Evolutionary conservation across 37 sponge, comb jelly and placozoan genomes (phyloP).

Genomic region (Bolinopsis microptera): DNA sequence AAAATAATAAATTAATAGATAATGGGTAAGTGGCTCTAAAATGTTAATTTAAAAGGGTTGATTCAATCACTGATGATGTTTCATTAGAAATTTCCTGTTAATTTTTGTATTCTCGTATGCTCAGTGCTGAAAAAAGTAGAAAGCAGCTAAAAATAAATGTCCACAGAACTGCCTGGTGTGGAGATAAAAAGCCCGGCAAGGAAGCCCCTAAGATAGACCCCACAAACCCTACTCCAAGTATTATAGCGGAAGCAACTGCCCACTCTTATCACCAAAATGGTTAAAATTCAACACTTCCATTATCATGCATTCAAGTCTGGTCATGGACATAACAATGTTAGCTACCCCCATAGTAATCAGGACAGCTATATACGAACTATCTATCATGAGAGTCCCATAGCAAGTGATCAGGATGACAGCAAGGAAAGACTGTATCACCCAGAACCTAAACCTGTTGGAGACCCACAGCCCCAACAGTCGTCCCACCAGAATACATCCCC

Average conservation of each 20-base stretch:
- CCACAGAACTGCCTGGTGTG: background rate
- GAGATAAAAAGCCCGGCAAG: background rate
- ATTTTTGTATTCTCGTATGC: background rate
- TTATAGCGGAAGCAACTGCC: background rate
- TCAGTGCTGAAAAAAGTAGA: background rate
- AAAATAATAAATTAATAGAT: no score
- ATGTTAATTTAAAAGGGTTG: no score
- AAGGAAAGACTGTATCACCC: background rate
- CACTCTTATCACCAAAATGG: background rate
- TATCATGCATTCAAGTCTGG: background rate
- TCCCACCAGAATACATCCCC: background rate
- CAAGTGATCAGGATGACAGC: background rate
- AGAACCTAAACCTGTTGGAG: background rate
- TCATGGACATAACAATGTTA: background rate
- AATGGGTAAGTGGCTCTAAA: no score
- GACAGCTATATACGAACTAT: background rate
- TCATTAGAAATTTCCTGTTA: no score
- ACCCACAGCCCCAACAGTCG: background rate
- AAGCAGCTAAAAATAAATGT: background rate
- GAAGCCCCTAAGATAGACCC: background rate
- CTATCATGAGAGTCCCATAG: background rate
- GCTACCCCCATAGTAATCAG: background rate
- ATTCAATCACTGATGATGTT: no score
- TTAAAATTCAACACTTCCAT: background rate
- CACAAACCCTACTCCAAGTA: background rate